These are phyloP conservation scores for Allophyes oxyacanthae DNA, from an alignment of 2,888 invertebrate genomes.

Conservation along the genomic window DNA sequence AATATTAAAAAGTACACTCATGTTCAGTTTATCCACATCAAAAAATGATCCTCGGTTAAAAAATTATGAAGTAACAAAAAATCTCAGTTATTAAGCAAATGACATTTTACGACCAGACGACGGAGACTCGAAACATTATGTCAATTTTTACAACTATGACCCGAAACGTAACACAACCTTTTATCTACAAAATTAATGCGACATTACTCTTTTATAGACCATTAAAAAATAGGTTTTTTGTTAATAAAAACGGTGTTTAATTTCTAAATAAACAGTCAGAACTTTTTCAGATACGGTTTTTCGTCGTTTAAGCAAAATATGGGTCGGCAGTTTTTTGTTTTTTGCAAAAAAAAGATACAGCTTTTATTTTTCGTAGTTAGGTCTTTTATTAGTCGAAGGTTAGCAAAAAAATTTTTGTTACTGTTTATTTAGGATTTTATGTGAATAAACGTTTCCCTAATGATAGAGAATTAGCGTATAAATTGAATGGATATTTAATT, in stretches of 20 bases:
- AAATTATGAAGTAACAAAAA: constrained; percentile 59
- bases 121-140: constrained; percentile 64
- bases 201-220: constrained; percentile 66
- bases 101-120: constrained; percentile 65
- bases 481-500: background rate
- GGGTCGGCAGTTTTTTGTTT: constrained; percentile 6
- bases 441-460: background rate
- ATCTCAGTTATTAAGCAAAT: constrained; percentile 63
- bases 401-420: constrained; percentile 4
- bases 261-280: constrained; percentile 29
- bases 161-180: constrained; percentile 62
- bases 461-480: constrained; percentile 1
- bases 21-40: too few species aligned
- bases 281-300: constrained; percentile 9
- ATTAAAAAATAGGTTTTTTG: constrained; percentile 56
- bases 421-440: constrained; percentile 22
- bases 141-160: constrained; percentile 73
- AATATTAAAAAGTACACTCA: too few species aligned
- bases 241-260: constrained; percentile 39
- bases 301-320: constrained; percentile 5
- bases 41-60: constrained; percentile 38
- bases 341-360: constrained; percentile 8
- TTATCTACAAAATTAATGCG: constrained; percentile 74
- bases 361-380: constrained; percentile 18
- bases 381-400: constrained; percentile 37